phyloP scores from a whole-genome alignment of 2,888 invertebrate species.

The Thereva unica region DNA sequence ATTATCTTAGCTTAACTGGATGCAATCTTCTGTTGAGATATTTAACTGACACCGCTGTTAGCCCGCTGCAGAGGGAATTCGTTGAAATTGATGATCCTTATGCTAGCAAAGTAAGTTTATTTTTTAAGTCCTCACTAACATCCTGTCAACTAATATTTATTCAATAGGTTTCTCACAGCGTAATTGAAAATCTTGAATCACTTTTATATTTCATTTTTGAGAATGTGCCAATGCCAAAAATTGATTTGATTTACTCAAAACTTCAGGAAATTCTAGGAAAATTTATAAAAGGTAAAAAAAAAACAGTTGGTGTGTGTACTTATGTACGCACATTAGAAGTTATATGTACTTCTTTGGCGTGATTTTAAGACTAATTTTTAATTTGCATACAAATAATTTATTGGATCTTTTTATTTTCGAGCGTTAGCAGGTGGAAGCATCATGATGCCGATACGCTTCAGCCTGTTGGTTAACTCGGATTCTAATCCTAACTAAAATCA shows the following conservation, averaged over 20 bases:
- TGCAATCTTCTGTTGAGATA: slow-evolving; percentile 76
- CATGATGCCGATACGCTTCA: no score
- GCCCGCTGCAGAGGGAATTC: slow-evolving; percentile 81
- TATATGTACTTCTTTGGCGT: no score
- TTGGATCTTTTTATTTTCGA: no score
- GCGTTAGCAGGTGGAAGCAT: no score
- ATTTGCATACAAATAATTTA: no score
- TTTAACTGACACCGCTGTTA: slow-evolving; percentile 83
- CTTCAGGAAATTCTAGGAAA: slow-evolving; percentile 60
- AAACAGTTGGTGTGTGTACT: no score
- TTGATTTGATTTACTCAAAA: slow-evolving; percentile 65
- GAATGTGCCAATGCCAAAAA: slow-evolving; percentile 73
- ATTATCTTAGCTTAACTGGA: slow-evolving; percentile 66
- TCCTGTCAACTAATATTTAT: background rate
- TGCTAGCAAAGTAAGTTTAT: slow-evolving; percentile 70
- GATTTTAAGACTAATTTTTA: no score
- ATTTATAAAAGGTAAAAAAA: slow-evolving; percentile 55
- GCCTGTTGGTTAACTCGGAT: no score
- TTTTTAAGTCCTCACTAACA: background rate
- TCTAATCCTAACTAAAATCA: no score
- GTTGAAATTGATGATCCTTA: slow-evolving; percentile 81
- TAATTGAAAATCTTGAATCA: slow-evolving; percentile 74
- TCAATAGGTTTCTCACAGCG: slow-evolving; percentile 47
- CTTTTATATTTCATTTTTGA: slow-evolving; percentile 72
- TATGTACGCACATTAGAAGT: no score